Base-by-base conservation (phyloP, 2,113 vertebrate species). In the Excalfactoria chinensis region DNA sequence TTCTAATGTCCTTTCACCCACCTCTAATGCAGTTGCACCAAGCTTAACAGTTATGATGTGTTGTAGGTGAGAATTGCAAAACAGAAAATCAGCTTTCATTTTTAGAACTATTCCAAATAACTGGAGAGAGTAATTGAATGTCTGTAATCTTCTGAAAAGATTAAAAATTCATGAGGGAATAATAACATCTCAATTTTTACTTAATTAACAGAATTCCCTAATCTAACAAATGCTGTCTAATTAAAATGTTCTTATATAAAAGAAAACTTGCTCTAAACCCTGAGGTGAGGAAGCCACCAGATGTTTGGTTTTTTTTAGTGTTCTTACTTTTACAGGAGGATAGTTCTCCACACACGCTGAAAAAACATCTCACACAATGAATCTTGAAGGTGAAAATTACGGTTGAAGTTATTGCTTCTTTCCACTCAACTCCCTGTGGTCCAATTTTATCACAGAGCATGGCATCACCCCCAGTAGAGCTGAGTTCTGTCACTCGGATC, bases 191-290 rank as follows among this genome's bases (percentile, higher is more conserved):
- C 4, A 1, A 49, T 82, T 94, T 88, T 75, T 72, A 56, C 48
- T 81, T 66, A 75, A 78, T 90, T 96, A 86, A 76, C 40, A 73
- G 67, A 88, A 84, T 93, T 94, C 62, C 70, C 73, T 75, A 86
- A 86, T 89, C 70, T 83, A 76, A 60, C 93, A 78, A 92, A 46
- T 41, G 4, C 23, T 5, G 12, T 75, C 22, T 81, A 69, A 94
- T 94, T 90, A 92, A 86, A 49, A 68, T 72, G 40, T 88, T 86
- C n/a, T 84, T 86, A 84, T 60, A 48, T 63, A n/a, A 73, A 78
- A 44, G 51, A 93, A 56, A 9, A 19, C 25, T 86, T 78, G 15
- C 59, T 86, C 6, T 53, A 94, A 88, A 66, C 30, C 53, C 66
- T 44, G 62, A 48, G 26, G 15, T 84, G 53, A 88, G 35, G 84